Evolutionary conservation across 2,797 vertebrate genomes (phyloP).

Genomic region (Chlorospingus semifuscus): DNA sequence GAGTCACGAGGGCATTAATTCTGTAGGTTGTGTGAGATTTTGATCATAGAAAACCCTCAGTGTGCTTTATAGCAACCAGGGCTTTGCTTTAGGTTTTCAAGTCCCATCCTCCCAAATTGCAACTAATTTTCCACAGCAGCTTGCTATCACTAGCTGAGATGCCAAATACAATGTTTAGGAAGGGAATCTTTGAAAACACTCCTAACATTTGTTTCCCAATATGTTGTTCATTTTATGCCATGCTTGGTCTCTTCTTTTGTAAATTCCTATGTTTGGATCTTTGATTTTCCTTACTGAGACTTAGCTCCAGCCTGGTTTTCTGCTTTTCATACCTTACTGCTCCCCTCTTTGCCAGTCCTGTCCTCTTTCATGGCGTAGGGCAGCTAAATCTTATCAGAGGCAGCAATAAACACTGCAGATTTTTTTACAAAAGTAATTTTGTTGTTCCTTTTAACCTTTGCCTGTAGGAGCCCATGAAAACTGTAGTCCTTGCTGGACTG

Average conservation of each 20-base stretch:
- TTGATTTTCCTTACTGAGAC: background rate
- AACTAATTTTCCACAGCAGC: background rate
- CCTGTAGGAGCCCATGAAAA: background rate
- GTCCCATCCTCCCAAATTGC: background rate
- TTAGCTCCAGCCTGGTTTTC: constrained; percentile 15
- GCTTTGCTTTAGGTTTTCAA: background rate
- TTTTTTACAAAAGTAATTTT: background rate
- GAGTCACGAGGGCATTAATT: background rate
- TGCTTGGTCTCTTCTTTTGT: background rate
- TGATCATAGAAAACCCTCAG: background rate
- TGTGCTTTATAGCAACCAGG: background rate
- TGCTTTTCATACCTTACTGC: background rate
- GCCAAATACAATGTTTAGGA: background rate
- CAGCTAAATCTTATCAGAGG: constrained; percentile 6
- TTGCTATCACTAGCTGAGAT: background rate
- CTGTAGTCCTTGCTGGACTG: background rate
- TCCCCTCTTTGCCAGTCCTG: constrained; percentile 27
- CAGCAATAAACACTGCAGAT: constrained; percentile 3
- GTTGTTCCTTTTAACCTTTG: constrained; percentile 29
- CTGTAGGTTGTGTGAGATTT: background rate
- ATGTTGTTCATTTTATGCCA: background rate
- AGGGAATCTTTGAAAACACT: background rate
- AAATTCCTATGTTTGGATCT: background rate
- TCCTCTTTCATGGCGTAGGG: constrained; percentile 26
- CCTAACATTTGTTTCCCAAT: background rate